Evolutionary conservation across 2,888 invertebrate genomes (phyloP).

Genomic region (Arenicola marina): DNA sequence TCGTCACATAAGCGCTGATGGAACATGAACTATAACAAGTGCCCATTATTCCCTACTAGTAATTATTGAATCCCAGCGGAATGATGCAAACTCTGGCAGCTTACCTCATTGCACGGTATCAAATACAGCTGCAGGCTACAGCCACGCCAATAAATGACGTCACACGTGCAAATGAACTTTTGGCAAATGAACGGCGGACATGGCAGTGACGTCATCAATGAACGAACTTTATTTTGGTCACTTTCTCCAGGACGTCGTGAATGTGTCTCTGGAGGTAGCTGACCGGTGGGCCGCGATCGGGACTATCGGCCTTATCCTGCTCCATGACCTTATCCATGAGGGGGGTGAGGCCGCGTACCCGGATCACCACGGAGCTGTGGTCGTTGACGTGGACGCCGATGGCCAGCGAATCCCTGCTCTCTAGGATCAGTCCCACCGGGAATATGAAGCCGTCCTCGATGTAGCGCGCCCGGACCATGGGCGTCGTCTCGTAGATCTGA

Average conservation of each 20-base stretch:
- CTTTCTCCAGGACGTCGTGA: slow-evolving; percentile 30
- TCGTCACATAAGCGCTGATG: too few species aligned
- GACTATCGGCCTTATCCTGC: slow-evolving; percentile 18
- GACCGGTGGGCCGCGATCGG: slow-evolving; percentile 30
- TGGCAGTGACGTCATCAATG: too few species aligned
- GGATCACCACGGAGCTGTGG: slow-evolving; percentile 34
- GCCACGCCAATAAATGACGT: too few species aligned
- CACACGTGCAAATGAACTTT: too few species aligned
- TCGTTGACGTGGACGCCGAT: slow-evolving; percentile 42
- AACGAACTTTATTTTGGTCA: slow-evolving; percentile 5
- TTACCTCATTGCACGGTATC: too few species aligned
- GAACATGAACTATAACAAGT: too few species aligned
- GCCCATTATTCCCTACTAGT: too few species aligned
- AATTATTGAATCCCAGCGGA: too few species aligned
- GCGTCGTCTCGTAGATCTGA: slow-evolving; percentile 31
- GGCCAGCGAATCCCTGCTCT: slow-evolving; percentile 29
- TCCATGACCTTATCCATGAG: slow-evolving; percentile 30
- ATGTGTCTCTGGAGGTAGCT: slow-evolving; percentile 35
- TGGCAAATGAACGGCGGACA: too few species aligned
- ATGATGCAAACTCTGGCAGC: too few species aligned
- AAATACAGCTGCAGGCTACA: too few species aligned
- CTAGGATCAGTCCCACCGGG: slow-evolving; percentile 39
- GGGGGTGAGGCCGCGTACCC: slow-evolving; percentile 30
- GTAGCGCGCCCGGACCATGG: slow-evolving; percentile 36
- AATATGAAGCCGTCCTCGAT: slow-evolving; percentile 42